Conservation (phyloP, 2,113 vertebrate species). For the Hippocampus barbouri region DNA sequence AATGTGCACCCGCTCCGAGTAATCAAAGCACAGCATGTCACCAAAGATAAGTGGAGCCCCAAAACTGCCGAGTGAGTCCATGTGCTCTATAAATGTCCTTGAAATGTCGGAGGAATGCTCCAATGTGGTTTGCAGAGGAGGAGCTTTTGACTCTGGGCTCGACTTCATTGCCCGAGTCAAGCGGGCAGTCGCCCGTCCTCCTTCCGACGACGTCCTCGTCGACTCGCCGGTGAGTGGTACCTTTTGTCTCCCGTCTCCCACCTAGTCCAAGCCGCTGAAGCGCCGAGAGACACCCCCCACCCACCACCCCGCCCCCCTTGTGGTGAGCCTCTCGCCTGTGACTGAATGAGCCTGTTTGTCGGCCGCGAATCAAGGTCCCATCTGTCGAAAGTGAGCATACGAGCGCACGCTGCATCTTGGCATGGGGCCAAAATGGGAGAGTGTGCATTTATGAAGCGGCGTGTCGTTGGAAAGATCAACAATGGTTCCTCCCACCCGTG, state of each 20-base stretch:
- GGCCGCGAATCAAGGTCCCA: constrained; percentile 24
- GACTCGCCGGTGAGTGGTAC: constrained; percentile 13
- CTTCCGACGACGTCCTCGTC: neutral
- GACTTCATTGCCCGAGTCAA: neutral
- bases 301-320: neutral
- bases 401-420: neutral
- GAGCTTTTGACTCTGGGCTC: constrained; percentile 15
- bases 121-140: neutral
- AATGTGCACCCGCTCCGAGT: neutral
- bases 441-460: neutral
- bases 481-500: neutral
- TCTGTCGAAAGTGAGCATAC: neutral
- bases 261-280: constrained; percentile 25
- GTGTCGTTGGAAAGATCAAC: neutral
- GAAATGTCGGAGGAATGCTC: neutral
- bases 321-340: constrained; percentile 24
- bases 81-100: neutral
- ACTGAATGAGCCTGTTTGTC: constrained; percentile 37
- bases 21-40: neutral
- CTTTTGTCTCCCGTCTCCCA: constrained; percentile 6
- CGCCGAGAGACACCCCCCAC: neutral
- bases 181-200: constrained; percentile 3
- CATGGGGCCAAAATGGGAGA: neutral
- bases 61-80: neutral
- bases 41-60: neutral